phyloP scores from a whole-genome alignment of 2,888 invertebrate species.

The Microdon myrmicae region DNA sequence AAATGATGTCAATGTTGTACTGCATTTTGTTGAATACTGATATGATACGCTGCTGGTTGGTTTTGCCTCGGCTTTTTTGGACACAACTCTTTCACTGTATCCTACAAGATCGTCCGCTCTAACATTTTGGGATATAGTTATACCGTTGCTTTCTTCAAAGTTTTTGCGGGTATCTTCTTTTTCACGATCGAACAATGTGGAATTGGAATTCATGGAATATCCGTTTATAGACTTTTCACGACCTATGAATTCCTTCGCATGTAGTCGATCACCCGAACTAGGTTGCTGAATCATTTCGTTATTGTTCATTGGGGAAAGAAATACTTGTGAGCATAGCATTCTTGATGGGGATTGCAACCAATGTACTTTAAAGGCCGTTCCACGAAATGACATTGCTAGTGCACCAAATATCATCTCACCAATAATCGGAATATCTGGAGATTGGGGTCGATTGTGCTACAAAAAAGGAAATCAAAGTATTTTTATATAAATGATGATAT shows the following conservation, averaged over 20 bases:
- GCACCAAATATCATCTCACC: constrained; percentile 95
- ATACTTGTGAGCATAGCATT: constrained; percentile 73
- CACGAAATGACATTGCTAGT: constrained; percentile 87
- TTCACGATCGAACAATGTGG: constrained; percentile 58
- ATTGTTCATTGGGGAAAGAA: constrained; percentile 68
- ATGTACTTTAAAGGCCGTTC: constrained; percentile 83
- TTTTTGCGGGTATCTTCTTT: constrained; percentile 63
- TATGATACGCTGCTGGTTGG: constrained; percentile 56
- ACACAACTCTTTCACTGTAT: constrained; percentile 59
- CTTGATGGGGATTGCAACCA: constrained; percentile 68
- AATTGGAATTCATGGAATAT: constrained; percentile 65
- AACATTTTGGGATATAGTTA: constrained; percentile 61
- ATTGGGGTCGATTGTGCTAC: constrained; percentile 73
- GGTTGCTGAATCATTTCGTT: constrained; percentile 17
- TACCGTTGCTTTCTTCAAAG: constrained; percentile 45
- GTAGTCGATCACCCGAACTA: constrained; percentile 13
- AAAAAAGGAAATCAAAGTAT: constrained; percentile 3
- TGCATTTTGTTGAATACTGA: constrained; percentile 66
- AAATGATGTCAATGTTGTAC: constrained; percentile 64
- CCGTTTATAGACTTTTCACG: constrained; percentile 65
- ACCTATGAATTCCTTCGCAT: constrained; percentile 50
- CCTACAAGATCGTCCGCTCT: constrained; percentile 66
- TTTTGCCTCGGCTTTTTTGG: constrained; percentile 62
- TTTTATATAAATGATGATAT: no score
- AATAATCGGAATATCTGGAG: constrained; percentile 77